Evolutionary conservation across 2,113 vertebrate species (phyloP).

Genomic region (Platycercus adscitus): DNA sequence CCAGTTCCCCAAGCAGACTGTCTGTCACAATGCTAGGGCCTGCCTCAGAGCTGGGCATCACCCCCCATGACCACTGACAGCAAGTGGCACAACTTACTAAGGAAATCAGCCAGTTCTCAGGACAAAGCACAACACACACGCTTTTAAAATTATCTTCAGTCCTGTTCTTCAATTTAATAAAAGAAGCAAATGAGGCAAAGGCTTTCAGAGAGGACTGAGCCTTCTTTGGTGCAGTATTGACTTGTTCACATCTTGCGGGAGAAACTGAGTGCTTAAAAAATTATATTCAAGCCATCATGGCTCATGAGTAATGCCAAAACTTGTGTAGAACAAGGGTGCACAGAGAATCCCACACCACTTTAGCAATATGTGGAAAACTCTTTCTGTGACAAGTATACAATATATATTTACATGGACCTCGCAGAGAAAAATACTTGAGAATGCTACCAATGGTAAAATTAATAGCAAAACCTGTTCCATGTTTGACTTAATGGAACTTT

Average conservation of each 20-base stretch:
- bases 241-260: background rate
- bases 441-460: background rate
- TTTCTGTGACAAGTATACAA: background rate
- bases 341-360: background rate
- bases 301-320: background rate
- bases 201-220: background rate
- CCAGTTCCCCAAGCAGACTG: background rate
- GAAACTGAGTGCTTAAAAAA: background rate
- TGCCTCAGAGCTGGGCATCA: fast-evolving
- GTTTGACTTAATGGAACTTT: background rate
- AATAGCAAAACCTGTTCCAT: background rate
- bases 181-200: background rate
- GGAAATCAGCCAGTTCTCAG: background rate
- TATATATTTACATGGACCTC: background rate
- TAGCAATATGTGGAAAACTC: background rate
- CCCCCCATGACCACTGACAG: background rate
- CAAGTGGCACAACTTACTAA: background rate
- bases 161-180: background rate
- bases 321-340: background rate
- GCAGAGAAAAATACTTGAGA: background rate
- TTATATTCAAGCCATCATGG: background rate
- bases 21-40: background rate
- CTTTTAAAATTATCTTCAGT: background rate
- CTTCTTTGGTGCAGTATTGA: background rate
- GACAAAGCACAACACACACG: background rate